Evolutionary conservation across 2,888 invertebrate species (phyloP), one percentile per base, ranked within the genome.

Genomic region (Coelopa pilipes): DNA sequence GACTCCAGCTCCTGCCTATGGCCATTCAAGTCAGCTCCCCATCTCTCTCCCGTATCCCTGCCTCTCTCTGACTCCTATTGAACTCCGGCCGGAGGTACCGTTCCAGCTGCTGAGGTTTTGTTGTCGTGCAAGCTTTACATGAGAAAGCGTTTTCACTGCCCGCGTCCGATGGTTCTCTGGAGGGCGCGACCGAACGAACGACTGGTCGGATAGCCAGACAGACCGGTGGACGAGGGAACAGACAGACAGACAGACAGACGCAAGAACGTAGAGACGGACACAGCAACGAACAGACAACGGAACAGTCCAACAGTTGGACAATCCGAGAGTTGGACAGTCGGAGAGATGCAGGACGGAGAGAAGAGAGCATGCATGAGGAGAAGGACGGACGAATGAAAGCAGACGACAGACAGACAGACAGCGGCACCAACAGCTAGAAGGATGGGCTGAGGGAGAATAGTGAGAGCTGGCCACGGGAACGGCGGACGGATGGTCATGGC

Each of bases 221-320:
- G 60, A 60, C 60, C 19, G 60, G 24, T 24, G 24, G n/a, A n/a
- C n/a, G n/a, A n/a, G n/a, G n/a, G n/a, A n/a, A n/a, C n/a, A n/a
- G 62, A 62, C 62, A 19, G 62, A 62, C 62, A 62, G 62, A 21
- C 62, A 57, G 57, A n/a, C n/a, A 10, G 57, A n/a, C 57, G 21
- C 7, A 34, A 4, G 34, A 7, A 34, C 7, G 7, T 4, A 34
- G 34, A 34, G 34, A 4, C 34, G 7, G 7, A 7, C 34, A 34
- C 4, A 34, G 4, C 4, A 7, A 34, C 7, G 34, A 34, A 7
- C 4, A 34, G 34, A 34, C 4, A 34, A 34, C 34, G 34, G 15
- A n/a, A 17, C 46, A 63, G 45, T 17, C 17, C 34, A n/a, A 46
- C 63, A 46, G 13, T 17, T 24, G 24, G 15, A 17, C 46, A 63